A percentile compares a stretch with the other conserved stretches of the same genome.
Evolutionary conservation across 2,797 vertebrate genomes (phyloP).

Genomic region (Hoplostethus atlanticus): DNA sequence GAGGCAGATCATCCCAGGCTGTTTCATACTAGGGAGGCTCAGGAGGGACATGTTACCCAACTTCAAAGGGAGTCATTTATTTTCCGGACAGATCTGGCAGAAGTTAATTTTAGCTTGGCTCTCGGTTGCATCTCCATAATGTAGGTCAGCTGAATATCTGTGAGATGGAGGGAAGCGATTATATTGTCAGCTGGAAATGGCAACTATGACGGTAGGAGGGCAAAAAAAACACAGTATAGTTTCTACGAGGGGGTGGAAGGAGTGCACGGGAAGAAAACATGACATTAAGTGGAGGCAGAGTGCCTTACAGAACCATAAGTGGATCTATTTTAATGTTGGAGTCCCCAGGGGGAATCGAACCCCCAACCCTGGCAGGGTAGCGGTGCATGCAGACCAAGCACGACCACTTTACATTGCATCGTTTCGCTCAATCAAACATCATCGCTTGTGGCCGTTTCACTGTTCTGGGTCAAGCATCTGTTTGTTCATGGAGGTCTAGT

Average conservation of each 20-base stretch:
- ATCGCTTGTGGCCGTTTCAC: no score
- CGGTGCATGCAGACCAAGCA: no score
- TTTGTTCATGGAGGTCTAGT: no score
- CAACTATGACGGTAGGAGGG: neutral
- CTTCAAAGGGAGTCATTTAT: constrained; percentile 58
- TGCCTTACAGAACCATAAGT: no score
- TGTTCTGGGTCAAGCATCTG: no score
- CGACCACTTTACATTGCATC: no score
- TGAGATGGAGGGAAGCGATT: constrained; percentile 21
- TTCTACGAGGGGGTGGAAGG: neutral
- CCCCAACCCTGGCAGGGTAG: no score
- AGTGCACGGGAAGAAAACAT: no score
- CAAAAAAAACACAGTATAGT: neutral
- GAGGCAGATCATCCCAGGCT: constrained; percentile 1
- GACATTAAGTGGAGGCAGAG: no score
- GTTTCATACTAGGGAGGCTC: constrained; percentile 48
- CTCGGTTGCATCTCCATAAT: constrained; percentile 30
- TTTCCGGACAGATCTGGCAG: constrained; percentile 17
- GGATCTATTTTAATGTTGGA: no score
- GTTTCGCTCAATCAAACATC: no score
- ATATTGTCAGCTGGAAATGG: constrained; percentile 1
- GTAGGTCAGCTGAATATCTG: constrained; percentile 65
- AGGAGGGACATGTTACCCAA: constrained; percentile 48
- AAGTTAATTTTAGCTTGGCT: constrained; percentile 55
- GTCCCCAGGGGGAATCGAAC: no score